phyloP scores from a whole-genome alignment of 2,113 vertebrate species.

The Oostethus manadensis region DNA sequence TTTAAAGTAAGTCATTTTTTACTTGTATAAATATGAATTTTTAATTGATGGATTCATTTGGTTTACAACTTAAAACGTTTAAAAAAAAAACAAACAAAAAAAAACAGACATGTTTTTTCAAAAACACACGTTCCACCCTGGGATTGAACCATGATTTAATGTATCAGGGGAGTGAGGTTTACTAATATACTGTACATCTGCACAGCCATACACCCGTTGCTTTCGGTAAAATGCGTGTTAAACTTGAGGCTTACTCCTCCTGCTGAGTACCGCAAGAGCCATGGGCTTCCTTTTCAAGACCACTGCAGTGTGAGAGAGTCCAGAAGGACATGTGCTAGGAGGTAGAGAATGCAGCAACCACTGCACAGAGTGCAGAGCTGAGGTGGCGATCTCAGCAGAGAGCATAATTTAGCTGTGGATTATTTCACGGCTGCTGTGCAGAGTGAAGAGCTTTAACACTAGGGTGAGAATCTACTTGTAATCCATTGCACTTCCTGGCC shows the following conservation, averaged over 20 bases:
- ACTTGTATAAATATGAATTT: not conserved
- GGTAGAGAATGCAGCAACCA: not conserved
- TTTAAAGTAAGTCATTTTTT: conserved; percentile 84
- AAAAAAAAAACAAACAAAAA: too few relatives aligned
- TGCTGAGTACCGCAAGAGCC: not conserved
- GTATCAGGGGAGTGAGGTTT: too few relatives aligned
- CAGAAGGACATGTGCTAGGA: not conserved
- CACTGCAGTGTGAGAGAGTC: not conserved
- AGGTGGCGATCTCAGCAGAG: not conserved
- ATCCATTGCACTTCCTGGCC: too few relatives aligned
- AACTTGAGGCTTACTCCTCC: too few relatives aligned
- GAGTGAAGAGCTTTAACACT: not conserved
- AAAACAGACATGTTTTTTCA: too few relatives aligned
- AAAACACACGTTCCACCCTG: too few relatives aligned
- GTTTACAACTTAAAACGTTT: too few relatives aligned
- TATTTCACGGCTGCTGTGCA: not conserved
- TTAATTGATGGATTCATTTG: not conserved
- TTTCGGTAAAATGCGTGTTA: too few relatives aligned
- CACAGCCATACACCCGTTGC: too few relatives aligned
- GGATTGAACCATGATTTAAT: too few relatives aligned
- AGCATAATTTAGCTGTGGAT: not conserved
- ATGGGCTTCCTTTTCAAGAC: not conserved
- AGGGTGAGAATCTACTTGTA: too few relatives aligned
- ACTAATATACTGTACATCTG: too few relatives aligned
- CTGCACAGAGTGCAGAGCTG: not conserved